Conservation (phyloP, 2,888 invertebrate species). For the Hypselothyrea guttata region DNA sequence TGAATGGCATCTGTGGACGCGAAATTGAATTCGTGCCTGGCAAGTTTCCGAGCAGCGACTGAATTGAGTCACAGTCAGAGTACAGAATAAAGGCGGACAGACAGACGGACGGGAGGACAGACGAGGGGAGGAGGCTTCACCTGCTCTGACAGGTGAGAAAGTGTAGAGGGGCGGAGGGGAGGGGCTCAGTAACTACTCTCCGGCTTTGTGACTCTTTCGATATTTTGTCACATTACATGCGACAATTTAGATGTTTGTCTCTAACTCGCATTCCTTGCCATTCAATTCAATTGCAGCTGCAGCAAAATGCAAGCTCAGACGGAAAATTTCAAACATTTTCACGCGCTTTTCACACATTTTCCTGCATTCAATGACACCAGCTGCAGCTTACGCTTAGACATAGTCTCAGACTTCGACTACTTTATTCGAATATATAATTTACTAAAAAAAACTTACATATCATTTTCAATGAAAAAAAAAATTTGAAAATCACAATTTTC, state of each 20-base stretch:
- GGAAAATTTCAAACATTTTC: slow-evolving; percentile 52
- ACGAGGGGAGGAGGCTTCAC: slow-evolving; percentile 7
- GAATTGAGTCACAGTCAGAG: slow-evolving; percentile 63
- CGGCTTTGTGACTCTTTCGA: slow-evolving; percentile 70
- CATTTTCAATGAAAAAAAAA: no score
- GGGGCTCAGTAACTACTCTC: no score
- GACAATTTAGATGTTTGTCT: slow-evolving; percentile 78
- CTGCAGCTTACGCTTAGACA: neutral
- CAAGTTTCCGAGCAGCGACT: slow-evolving; percentile 49
- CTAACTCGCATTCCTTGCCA: slow-evolving; percentile 63
- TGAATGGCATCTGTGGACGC: slow-evolving; percentile 78
- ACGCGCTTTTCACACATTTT: neutral
- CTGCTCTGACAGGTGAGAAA: slow-evolving; percentile 29
- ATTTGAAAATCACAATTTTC: no score
- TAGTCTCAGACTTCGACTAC: no score
- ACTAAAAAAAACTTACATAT: no score
- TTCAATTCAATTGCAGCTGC: slow-evolving; percentile 59
- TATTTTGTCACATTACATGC: slow-evolving; percentile 77
- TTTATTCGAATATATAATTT: no score
- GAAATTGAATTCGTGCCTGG: slow-evolving; percentile 77
- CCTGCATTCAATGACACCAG: slow-evolving; percentile 33
- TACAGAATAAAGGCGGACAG: no score
- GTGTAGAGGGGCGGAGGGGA: no score
- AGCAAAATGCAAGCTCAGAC: slow-evolving; percentile 44
- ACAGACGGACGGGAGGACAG: neutral